Conservation (phyloP, 2,797 vertebrate species). For the Erethizon dorsatum region DNA sequence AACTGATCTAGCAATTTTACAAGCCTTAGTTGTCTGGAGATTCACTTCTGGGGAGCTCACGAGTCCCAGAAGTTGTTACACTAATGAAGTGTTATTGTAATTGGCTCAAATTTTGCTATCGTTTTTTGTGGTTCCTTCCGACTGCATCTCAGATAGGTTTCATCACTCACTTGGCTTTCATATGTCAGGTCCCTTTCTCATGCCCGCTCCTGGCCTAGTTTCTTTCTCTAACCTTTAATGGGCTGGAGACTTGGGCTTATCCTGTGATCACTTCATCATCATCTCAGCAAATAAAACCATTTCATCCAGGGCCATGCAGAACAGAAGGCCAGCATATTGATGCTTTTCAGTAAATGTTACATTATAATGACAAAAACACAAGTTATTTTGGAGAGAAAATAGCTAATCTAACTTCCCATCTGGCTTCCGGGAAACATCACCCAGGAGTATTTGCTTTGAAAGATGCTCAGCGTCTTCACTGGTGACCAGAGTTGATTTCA, state of each 20-base stretch:
- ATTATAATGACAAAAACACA: constrained; percentile 81
- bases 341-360: constrained; percentile 69
- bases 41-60: neutral
- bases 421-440: constrained; percentile 79
- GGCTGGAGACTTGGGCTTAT: neutral
- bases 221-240: neutral
- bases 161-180: neutral
- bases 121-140: neutral
- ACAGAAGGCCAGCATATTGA: constrained; percentile 75
- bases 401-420: constrained; percentile 76
- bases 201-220: neutral
- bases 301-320: neutral
- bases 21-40: constrained; percentile 45
- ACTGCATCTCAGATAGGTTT: neutral
- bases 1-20: neutral
- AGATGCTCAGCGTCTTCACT: constrained; percentile 44
- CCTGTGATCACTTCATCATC: neutral
- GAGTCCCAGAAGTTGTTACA: neutral
- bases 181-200: neutral
- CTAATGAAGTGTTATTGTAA: constrained; percentile 7
- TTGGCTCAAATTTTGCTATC: neutral
- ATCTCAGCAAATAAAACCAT: neutral
- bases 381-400: constrained; percentile 79
- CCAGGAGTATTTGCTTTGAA: constrained; percentile 68
- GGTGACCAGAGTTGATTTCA: constrained; percentile 26